A percentile compares a stretch with the other conserved stretches of the same genome.
Conservation (phyloP, 2,797 vertebrate genomes). For the Danio tinwini region DNA sequence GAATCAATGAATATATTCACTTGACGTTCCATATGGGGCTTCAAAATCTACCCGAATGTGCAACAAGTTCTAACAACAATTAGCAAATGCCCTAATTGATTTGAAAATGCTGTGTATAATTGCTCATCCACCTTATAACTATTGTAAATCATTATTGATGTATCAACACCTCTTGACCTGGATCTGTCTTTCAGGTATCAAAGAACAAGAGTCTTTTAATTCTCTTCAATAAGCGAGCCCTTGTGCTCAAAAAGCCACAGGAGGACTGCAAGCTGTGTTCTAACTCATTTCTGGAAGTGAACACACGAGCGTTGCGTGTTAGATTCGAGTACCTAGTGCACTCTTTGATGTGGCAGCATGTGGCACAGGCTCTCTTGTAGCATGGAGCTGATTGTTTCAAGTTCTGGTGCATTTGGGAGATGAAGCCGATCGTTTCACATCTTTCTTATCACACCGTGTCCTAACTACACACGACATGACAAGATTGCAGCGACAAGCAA, state of each 20-base stretch:
- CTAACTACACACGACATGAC: background rate
- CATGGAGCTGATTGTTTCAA: conserved; percentile 59
- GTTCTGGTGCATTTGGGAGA: conserved; percentile 52
- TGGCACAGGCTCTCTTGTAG: conserved; percentile 37
- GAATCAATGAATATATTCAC: no score
- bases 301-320: conserved; percentile 2
- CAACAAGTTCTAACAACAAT: background rate
- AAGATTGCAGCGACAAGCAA: no score
- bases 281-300: conserved; percentile 13
- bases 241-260: conserved; percentile 59
- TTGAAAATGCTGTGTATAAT: conserved; percentile 58
- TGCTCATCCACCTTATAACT: conserved; percentile 41
- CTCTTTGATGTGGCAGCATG: conserved; percentile 61
- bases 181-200: conserved; percentile 69
- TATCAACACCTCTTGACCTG: conserved; percentile 52
- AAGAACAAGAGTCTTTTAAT: conserved; percentile 65
- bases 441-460: conserved; percentile 35
- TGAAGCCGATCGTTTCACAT: conserved; percentile 49
- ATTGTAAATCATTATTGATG: conserved; percentile 12
- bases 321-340: conserved; percentile 7
- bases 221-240: conserved; percentile 73
- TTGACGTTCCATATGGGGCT: background rate
- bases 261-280: conserved; percentile 61
- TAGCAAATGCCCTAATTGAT: background rate
- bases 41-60: background rate